Evolutionary conservation across 2,797 vertebrate species (phyloP), one percentile per base, ranked within the genome.

Genomic region (Remorina albescens): DNA sequence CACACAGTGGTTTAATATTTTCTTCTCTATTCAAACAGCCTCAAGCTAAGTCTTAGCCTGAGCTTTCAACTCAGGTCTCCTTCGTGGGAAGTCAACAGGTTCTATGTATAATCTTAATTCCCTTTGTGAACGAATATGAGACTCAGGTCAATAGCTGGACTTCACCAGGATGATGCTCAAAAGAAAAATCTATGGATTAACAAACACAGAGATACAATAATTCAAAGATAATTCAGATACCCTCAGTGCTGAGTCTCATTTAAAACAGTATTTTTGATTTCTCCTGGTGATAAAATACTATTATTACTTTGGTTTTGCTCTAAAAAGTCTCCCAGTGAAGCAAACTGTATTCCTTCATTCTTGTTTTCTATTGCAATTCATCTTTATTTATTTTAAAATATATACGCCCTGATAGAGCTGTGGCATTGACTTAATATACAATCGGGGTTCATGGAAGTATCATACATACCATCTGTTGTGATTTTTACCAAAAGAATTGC

Each of bases 401-500:
- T 32, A 67, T 15, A 30, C 25, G 36, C 0, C 26, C 12, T 39
- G n/a, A 49, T 34, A 9, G 7, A 2, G 15, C 36, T 57, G 1
- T 28, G 62, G 44, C 7, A 0, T 61, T 10, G 5, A 42, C 51
- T 10, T 67, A 26, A 67, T 1, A 57, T 32, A 37, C 50, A 76
- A 26, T 37, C 59, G 66, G 75, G 46, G 61, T 41, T 60, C 9
- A 4, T 59, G 18, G 28, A 34, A 78, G 37, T 1, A 53, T 76
- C 53, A 41, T 72, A 62, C 39, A 54, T 54, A 67, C 69, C 73
- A 82, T 85, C 73, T 82, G 78, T n/a, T 1, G 2, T 34, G 21
- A 44, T 68, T 61, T 56, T 60, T 26, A 66, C 61, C n/a, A 41
- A 61, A 13, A 54, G 26, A 34, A 26, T 26, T 41, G 39, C 32